Conservation (phyloP, 2,113 vertebrate species). For the Orcinus orca region DNA sequence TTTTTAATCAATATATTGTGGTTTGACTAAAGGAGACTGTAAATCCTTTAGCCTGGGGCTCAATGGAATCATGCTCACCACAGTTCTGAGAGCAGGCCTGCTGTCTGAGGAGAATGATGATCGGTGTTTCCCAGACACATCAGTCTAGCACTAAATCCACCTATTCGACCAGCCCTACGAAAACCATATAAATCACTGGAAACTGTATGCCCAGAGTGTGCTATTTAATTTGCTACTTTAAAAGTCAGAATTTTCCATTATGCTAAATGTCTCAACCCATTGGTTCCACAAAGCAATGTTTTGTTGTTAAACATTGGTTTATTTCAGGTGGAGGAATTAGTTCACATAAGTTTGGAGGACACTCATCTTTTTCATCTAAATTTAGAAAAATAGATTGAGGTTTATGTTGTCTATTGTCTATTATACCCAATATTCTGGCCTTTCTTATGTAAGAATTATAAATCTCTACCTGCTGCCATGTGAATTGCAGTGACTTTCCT, state of each 20-base stretch:
- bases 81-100: slow-evolving; percentile 63
- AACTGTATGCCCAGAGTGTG: slow-evolving; percentile 67
- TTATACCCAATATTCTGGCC: not conserved
- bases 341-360: not conserved
- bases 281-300: not conserved
- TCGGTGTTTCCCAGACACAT: slow-evolving; percentile 57
- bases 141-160: slow-evolving; percentile 67
- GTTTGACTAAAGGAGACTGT: slow-evolving; percentile 55
- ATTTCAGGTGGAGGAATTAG: not conserved
- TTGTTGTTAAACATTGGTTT: slow-evolving; percentile 46
- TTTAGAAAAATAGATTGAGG: not conserved
- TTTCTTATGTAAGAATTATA: not conserved
- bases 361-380: not conserved
- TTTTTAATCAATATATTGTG: slow-evolving; percentile 64
- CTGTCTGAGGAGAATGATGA: slow-evolving; percentile 71
- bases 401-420: not conserved
- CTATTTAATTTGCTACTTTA: slow-evolving; percentile 60
- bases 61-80: slow-evolving; percentile 66
- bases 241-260: slow-evolving; percentile 59
- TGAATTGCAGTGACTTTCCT: not conserved
- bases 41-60: slow-evolving; percentile 58
- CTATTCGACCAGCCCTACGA: slow-evolving; percentile 64
- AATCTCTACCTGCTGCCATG: not conserved
- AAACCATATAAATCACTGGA: slow-evolving; percentile 70
- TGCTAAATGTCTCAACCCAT: slow-evolving; percentile 16